Base-by-base conservation (phyloP, 2,888 invertebrate species). In the Parnassius mnemosyne region DNA sequence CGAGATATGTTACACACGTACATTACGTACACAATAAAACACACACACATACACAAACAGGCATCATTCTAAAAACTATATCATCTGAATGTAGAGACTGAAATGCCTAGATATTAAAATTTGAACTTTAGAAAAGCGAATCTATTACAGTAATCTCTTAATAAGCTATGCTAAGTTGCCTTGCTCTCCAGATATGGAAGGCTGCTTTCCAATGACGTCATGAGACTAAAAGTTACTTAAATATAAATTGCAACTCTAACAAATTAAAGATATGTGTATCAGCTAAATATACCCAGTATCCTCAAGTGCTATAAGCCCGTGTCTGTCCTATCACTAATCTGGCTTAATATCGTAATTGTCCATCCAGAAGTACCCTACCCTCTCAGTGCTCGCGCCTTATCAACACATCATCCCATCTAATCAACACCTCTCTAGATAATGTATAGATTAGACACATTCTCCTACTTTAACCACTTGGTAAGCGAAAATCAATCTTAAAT, bases 281-380 rank as follows among this genome's bases (percentile, higher is more conserved):
- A 11, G 46, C 46, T n/a, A 46, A 46, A 3, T 46, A 46, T 12
- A 47, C 49, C 34, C 47, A 9, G 25, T 51, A 25, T 13, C 41
- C 52, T 41, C 11, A 34, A 9, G 42, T 12, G 47, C 10, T 10
- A 44, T 50, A 50, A n/a, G n/a, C 20, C 25, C 49, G 42, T 57
- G 25, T 44, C 60, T 55, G 62, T 34, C 57, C 34, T 62, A 62
- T 62, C 62, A 44, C 50, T 2, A 25, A 60, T 60, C 60, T 55
- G 43, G 13, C 56, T 66, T 64, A 72, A 71, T 71, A 71, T 71
- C 71, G 63, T 69, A 71, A 72, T 71, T 58, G 65, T 65, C 49
- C 7, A 49, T 49, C 16, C 52, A 25, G 58, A 55, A 57, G 62
- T 55, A 47, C 54, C 60, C 58, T 57, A 20, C n/a, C 49, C 52